A percentile compares a stretch with the other conserved stretches of the same genome.
phyloP scores from a whole-genome alignment of 2,797 vertebrate genomes.

The Diplodus puntazzo region DNA sequence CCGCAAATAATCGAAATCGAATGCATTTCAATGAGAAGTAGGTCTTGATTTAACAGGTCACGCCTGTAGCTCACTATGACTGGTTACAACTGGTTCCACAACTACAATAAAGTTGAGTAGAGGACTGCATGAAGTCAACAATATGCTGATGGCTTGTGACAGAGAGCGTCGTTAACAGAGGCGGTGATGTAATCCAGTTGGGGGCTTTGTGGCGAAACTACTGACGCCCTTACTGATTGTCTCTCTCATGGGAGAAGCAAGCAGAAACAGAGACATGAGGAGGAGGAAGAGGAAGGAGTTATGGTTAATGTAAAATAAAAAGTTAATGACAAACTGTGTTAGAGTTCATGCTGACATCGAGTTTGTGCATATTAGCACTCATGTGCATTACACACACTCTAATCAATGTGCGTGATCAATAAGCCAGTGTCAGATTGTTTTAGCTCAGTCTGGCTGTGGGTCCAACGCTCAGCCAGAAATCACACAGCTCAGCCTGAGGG shows the following conservation, averaged over 20 bases:
- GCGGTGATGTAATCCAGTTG: slow-evolving; percentile 76
- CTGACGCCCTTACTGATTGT: slow-evolving; percentile 74
- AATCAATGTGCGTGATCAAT: slow-evolving; percentile 76
- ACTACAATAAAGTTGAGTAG: slow-evolving; percentile 54
- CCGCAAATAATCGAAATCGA: slow-evolving; percentile 27
- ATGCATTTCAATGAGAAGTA: slow-evolving; percentile 15
- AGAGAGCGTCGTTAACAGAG: slow-evolving; percentile 64
- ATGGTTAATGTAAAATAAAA: slow-evolving; percentile 59
- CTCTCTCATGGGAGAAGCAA: slow-evolving; percentile 56
- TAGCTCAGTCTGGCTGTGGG: slow-evolving; percentile 55
- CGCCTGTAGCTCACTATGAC: slow-evolving; percentile 32
- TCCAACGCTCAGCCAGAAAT: slow-evolving; percentile 62
- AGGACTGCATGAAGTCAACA: slow-evolving; percentile 67
- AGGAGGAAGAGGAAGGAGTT: slow-evolving; percentile 10
- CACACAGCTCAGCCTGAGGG: slow-evolving; percentile 52
- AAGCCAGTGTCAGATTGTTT: slow-evolving; percentile 63
- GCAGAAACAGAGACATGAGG: slow-evolving; percentile 25
- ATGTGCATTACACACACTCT: slow-evolving; percentile 22
- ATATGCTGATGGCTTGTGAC: slow-evolving; percentile 69
- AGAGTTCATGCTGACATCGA: slow-evolving; percentile 26
- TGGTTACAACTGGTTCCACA: slow-evolving; percentile 64
- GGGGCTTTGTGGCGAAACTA: slow-evolving; percentile 73
- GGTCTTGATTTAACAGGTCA: slow-evolving; percentile 36
- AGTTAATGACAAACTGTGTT: slow-evolving; percentile 34
- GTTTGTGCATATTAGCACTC: slow-evolving; percentile 26